A percentile compares a stretch with the other conserved stretches of the same genome.
Evolutionary conservation across 2,888 invertebrate species (phyloP).

Genomic region (Tetragnatha montana): DNA sequence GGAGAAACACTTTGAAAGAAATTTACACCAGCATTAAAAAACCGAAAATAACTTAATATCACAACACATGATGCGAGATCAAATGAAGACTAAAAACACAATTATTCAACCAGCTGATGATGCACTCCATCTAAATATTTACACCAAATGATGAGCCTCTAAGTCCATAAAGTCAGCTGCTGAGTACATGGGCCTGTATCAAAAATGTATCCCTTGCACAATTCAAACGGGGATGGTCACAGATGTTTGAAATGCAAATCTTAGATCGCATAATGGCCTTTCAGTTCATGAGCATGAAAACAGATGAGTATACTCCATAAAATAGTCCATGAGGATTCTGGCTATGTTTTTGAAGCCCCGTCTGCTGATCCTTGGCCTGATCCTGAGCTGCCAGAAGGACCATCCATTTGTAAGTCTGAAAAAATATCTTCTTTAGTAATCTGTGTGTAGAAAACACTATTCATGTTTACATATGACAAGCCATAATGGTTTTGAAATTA

Average conservation of each 20-base stretch:
- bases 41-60: conserved; percentile 51
- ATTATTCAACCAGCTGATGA: conserved; percentile 11
- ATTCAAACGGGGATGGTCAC: conserved; percentile 43
- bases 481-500: no score
- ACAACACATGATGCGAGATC: conserved; percentile 38
- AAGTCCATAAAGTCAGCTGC: conserved; percentile 23
- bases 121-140: conserved; percentile 12
- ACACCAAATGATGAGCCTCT: conserved; percentile 1
- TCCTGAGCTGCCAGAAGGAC: conserved; percentile 31
- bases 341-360: conserved; percentile 55
- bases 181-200: conserved; percentile 5
- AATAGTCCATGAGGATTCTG: not conserved
- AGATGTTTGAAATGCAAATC: conserved; percentile 20
- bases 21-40: conserved; percentile 28
- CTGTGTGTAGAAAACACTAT: no score
- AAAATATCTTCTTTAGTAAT: not conserved
- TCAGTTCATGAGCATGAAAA: conserved; percentile 31
- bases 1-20: conserved; percentile 21
- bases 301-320: not conserved
- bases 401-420: conserved; percentile 63
- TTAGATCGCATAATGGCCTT: conserved; percentile 18
- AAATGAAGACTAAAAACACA: conserved; percentile 13
- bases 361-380: conserved; percentile 24
- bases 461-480: no score
- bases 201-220: conserved; percentile 7